These are phyloP conservation scores for Corydoras maculifer DNA, from an alignment of 2,113 vertebrate species.

Conservation along the genomic window DNA sequence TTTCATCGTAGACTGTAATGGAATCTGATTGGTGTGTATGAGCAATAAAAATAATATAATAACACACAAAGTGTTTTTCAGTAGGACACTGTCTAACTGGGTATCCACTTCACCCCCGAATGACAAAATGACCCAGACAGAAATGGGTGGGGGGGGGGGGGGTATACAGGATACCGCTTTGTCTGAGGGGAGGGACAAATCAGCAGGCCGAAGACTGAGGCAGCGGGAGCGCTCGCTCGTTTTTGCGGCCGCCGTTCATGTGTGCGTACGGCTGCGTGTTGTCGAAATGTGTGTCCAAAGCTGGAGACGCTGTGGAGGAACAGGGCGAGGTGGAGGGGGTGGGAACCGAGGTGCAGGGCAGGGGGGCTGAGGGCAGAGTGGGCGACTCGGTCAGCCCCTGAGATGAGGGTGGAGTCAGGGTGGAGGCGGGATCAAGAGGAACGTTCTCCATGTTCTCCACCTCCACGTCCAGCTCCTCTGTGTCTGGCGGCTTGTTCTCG, in stretches of 20 bases:
- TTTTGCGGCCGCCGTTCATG: conserved; percentile 96
- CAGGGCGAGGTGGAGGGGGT: conserved; percentile 47
- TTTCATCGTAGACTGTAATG: conserved; percentile 30
- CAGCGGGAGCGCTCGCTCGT: conserved; percentile 87
- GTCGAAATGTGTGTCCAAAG: conserved; percentile 83
- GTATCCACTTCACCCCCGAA: conserved; percentile 41
- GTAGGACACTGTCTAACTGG: conserved; percentile 68
- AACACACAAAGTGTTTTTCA: conserved; percentile 76
- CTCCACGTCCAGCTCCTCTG: conserved; percentile 91
- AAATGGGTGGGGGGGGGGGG: conserved; percentile 26
- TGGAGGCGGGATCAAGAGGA: conserved; percentile 85
- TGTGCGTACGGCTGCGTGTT: conserved; percentile 92
- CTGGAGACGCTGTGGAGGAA: conserved; percentile 45
- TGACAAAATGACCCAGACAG: conserved; percentile 37
- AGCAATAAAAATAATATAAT: conserved; percentile 29
- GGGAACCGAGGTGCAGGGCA: conserved; percentile 43
- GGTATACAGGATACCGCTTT: conserved; percentile 32
- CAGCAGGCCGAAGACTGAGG: conserved; percentile 98
- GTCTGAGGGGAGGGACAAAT: conserved; percentile 47
- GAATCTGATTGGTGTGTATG: no score
- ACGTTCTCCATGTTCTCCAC: conserved; percentile 95
- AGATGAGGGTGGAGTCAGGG: conserved; percentile 46
- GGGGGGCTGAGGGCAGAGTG: conserved; percentile 51
- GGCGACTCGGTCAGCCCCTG: conserved; percentile 46
- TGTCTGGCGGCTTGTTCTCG: conserved; percentile 92